Evolutionary conservation across 2,797 vertebrate species (phyloP).

Genomic region (Typhlichthys subterraneus): DNA sequence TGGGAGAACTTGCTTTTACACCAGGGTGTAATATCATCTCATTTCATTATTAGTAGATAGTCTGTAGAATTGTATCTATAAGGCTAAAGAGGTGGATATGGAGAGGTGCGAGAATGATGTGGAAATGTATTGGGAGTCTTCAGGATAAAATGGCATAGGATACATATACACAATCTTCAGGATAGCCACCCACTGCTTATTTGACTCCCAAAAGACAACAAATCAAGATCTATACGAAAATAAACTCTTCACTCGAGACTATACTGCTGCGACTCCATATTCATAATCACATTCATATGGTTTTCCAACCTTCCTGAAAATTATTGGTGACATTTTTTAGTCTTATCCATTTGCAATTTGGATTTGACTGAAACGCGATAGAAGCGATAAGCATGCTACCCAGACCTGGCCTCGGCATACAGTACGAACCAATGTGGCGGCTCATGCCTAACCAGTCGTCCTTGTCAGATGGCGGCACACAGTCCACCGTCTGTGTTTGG

Average conservation of each 20-base stretch:
- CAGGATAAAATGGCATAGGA: constrained; percentile 48
- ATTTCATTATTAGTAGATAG: constrained; percentile 40
- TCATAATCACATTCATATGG: constrained; percentile 22
- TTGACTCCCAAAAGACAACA: constrained; percentile 59
- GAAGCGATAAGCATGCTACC: background rate
- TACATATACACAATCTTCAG: constrained; percentile 44
- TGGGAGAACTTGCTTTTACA: constrained; percentile 24
- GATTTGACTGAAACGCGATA: no score
- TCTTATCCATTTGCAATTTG: background rate
- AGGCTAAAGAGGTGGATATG: constrained; percentile 23
- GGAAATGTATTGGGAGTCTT: constrained; percentile 10
- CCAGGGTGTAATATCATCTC: constrained; percentile 38
- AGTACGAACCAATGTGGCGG: constrained; percentile 23
- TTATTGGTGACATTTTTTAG: background rate
- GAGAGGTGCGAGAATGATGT: constrained; percentile 21
- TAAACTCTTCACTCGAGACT: constrained; percentile 52
- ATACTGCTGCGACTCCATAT: constrained; percentile 27
- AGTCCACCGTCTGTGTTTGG: constrained; percentile 66
- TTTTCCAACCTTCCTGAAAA: constrained; percentile 16
- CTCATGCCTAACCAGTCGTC: constrained; percentile 19
- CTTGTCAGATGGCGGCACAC: constrained; percentile 46
- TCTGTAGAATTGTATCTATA: constrained; percentile 51
- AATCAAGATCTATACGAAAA: constrained; percentile 51
- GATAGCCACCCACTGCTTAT: constrained; percentile 49
- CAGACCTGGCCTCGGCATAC: background rate